phyloP scores from a whole-genome alignment of 2,797 vertebrate species.

The Enteromius argenteus region DNA sequence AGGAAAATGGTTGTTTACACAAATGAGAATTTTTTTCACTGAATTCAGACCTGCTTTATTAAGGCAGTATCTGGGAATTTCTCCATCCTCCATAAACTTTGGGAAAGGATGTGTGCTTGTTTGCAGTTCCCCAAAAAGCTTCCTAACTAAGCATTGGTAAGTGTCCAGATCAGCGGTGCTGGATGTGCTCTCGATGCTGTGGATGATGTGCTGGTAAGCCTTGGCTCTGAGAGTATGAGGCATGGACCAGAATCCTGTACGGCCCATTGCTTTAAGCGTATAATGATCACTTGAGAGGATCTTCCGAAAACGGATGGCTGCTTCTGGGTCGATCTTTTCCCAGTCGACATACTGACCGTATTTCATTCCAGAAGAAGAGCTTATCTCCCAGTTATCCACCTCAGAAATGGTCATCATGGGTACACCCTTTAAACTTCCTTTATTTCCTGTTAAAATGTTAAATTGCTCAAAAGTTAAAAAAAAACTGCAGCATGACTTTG shows the following conservation, averaged over 20 bases:
- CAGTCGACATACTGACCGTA: constrained; percentile 87
- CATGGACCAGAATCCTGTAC: constrained; percentile 82
- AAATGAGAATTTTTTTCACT: constrained; percentile 85
- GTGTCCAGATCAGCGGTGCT: constrained; percentile 75
- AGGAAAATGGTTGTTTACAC: constrained; percentile 78
- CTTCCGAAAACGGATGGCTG: constrained; percentile 64
- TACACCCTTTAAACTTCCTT: constrained; percentile 66
- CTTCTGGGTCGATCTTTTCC: constrained; percentile 80
- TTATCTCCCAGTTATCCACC: constrained; percentile 81
- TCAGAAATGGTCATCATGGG: constrained; percentile 81
- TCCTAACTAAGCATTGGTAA: constrained; percentile 74
- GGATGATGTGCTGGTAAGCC: constrained; percentile 85
- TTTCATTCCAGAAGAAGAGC: constrained; percentile 74
- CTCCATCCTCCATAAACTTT: constrained; percentile 83
- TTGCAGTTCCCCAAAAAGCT: constrained; percentile 79
- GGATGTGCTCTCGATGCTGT: constrained; percentile 76
- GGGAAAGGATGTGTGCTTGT: constrained; percentile 81
- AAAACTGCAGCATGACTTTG: no score
- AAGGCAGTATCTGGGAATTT: constrained; percentile 86
- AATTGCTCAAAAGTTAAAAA: background rate
- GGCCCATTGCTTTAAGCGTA: constrained; percentile 83
- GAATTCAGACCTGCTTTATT: constrained; percentile 80
- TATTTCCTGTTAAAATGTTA: constrained; percentile 63
- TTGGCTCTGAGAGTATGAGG: constrained; percentile 80
- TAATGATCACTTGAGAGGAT: constrained; percentile 72